Conservation (phyloP, 1,140 invertebrate genomes). For the Penaeus japonicus region DNA sequence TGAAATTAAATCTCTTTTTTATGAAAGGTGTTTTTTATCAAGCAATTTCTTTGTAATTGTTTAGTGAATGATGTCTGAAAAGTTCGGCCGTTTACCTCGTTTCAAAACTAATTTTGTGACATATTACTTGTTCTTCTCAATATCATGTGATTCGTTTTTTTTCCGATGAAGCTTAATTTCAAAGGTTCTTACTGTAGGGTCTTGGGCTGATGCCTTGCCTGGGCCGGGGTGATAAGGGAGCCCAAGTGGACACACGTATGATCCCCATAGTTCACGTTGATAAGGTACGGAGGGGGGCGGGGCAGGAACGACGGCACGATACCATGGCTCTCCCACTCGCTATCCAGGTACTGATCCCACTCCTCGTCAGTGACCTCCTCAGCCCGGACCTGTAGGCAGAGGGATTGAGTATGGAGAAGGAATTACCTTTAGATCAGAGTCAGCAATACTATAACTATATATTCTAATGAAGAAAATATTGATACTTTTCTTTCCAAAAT, state of each 20-base stretch:
- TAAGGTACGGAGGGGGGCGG: slow-evolving; percentile 13
- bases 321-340: slow-evolving; percentile 20
- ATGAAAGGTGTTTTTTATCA: no score
- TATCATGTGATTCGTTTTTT: no score
- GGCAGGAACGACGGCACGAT: slow-evolving; percentile 15
- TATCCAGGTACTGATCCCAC: slow-evolving; percentile 25
- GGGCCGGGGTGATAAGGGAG: slow-evolving; percentile 29
- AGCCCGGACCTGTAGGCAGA: slow-evolving; percentile 16
- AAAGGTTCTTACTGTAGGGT: neutral
- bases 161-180: neutral
- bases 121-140: no score
- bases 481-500: no score
- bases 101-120: no score
- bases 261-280: slow-evolving; percentile 27
- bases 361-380: slow-evolving; percentile 40
- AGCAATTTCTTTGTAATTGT: no score
- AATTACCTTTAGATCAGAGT: neutral
- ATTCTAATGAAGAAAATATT: no score
- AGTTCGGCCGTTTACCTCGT: no score
- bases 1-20: no score
- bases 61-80: no score
- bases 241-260: slow-evolving; percentile 35
- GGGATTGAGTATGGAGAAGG: neutral
- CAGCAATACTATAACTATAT: no score
- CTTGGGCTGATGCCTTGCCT: neutral